Base-by-base conservation (phyloP, 2,113 vertebrate genomes). In the Eidolon helvum region DNA sequence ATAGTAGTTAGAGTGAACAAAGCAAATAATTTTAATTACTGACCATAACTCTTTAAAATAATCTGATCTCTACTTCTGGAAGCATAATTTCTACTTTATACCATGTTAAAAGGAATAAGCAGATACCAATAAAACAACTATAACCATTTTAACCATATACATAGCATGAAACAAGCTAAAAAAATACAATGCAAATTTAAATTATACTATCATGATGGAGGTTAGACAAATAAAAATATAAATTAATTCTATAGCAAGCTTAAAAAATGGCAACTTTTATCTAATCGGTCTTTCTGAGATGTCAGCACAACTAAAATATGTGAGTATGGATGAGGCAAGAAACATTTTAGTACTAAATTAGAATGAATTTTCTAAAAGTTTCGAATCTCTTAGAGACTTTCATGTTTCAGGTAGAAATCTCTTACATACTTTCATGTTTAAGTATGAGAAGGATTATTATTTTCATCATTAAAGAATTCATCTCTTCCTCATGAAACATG, bases 11-110 rank as follows among this genome's bases (percentile, higher is more conserved):
- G 16, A 30, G 40, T 91, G 21, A 94, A 53, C 21, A 66, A 94
- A 95, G 33, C 43, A 91, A 93, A 69, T 71, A 55, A 92, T 87
- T 84, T 18, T 57, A 16, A 45, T 61, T 65, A 45, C 10, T 68
- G 55, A 68, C 35, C 30, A 91, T 48, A 94, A 65, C 1, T 1
- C 33, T 94, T 94, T 72, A 87, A 87, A 97, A 80, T 90, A 92
- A 77, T 85, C 95, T 71, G 24, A 89, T 10, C 2, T 21, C 4
- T 35, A 55, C 61, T 33, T 89, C 68, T 89, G 18, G 91, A 88
- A 66, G 22, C 45, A 68, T 53, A 75, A 87, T 88, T 94, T 94
- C 15, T 90, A 83, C 69, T 82, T 84, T 88, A 50, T 50, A 66
- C 10, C 30, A 28, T 84, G 26, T 35, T 79, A 57, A 90, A 88